Percentiles rank a stretch among this genome's conserved stretches.
phyloP scores from a whole-genome alignment of 2,888 invertebrate genomes.

The Aphidoletes aphidimyza region DNA sequence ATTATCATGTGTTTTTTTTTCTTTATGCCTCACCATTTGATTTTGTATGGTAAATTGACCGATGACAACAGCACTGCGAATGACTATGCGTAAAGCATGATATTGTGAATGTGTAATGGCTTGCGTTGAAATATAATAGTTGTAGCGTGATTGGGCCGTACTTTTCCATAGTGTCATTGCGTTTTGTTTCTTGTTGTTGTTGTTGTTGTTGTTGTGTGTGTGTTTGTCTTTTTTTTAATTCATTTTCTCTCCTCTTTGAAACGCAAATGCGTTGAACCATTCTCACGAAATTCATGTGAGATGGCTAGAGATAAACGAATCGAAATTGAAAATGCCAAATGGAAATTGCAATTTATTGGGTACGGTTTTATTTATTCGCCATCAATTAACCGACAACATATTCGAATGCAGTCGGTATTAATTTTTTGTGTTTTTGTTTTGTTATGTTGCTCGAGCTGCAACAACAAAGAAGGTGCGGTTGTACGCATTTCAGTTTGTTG shows the following conservation, averaged over 20 bases:
- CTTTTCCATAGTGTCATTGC: not conserved
- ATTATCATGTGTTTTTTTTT: not conserved
- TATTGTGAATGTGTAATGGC: not conserved
- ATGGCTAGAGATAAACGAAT: conserved; percentile 13
- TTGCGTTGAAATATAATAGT: conserved; percentile 4
- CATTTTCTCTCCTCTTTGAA: not conserved
- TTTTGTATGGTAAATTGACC: not conserved
- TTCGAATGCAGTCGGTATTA: not conserved
- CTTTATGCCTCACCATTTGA: no score
- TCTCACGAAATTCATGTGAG: not conserved
- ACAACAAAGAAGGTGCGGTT: no score
- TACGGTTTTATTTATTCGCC: conserved; percentile 43
- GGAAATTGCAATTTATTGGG: conserved; percentile 30
- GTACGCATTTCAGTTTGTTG: not conserved
- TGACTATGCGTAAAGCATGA: not conserved
- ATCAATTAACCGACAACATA: not conserved
- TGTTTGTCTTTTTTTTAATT: not conserved
- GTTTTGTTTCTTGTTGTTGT: no score
- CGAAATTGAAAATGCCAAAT: conserved; percentile 32
- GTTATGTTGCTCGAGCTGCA: not conserved
- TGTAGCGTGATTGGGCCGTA: not conserved
- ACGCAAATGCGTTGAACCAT: conserved; percentile 14
- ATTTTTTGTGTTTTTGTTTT: not conserved
- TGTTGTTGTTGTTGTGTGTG: no score
- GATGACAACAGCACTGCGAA: not conserved